These are phyloP conservation scores for Dinoponera quadriceps DNA, from an alignment of 1,140 invertebrate genomes.

Conservation along the genomic window DNA sequence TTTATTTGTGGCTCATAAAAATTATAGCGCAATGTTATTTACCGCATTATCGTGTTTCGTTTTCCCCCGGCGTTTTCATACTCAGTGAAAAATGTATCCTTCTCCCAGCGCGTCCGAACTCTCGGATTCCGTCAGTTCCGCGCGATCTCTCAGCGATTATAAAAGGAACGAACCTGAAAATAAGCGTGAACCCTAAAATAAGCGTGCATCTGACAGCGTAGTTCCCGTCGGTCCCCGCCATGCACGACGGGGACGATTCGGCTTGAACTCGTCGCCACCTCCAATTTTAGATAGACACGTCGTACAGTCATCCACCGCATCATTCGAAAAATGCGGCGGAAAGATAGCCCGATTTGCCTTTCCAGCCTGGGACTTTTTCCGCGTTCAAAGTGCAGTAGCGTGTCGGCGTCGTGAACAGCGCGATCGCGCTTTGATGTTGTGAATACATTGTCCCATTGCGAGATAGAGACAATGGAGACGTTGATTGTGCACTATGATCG, in stretches of 20 bases:
- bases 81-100: no score
- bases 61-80: no score
- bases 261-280: neutral
- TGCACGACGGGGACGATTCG: neutral
- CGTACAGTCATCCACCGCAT: neutral
- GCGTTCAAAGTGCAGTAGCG: neutral
- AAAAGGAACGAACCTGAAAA: no score
- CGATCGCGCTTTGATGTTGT: conserved; percentile 45
- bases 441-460: neutral
- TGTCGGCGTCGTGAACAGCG: neutral
- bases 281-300: neutral
- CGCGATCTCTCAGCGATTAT: no score
- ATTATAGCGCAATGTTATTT: no score
- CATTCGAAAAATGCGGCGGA: conserved; percentile 27
- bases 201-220: no score
- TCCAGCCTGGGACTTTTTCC: conserved; percentile 9
- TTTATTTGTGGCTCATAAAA: no score
- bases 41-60: no score
- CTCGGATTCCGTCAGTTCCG: no score
- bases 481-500: conserved; percentile 54
- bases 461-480: conserved; percentile 63
- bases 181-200: no score
- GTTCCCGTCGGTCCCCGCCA: no score
- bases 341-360: conserved; percentile 14
- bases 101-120: no score